These are phyloP conservation scores for Caenorhabditis japonica DNA, from an alignment of 2,888 invertebrate genomes.

Conservation along the genomic window DNA sequence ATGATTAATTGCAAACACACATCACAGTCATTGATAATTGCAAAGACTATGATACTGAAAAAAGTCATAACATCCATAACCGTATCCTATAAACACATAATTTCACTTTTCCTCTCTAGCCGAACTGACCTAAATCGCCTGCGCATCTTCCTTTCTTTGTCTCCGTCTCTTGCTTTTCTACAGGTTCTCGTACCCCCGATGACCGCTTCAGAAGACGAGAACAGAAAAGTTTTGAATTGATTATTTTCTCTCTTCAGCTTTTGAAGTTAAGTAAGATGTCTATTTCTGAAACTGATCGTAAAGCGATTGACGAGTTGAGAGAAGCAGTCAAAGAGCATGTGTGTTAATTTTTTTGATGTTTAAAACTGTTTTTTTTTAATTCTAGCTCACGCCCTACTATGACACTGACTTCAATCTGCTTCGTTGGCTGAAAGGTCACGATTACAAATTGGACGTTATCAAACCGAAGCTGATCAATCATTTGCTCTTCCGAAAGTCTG, in stretches of 20 bases:
- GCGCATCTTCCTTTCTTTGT: constrained; percentile 32
- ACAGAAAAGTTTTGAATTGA: constrained; percentile 9
- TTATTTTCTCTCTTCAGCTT: constrained; percentile 8
- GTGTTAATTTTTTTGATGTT: constrained; percentile 16
- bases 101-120: background rate
- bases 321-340: constrained; percentile 63
- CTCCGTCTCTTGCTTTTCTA: constrained; percentile 14
- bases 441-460: constrained; percentile 64
- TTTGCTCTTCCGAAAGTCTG: constrained; percentile 62
- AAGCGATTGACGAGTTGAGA: constrained; percentile 63
- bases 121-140: constrained; percentile 38
- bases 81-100: no score
- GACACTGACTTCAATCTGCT: constrained; percentile 71
- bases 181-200: background rate
- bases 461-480: constrained; percentile 67
- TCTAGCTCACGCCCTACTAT: constrained; percentile 69
- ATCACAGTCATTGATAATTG: no score
- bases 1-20: no score
- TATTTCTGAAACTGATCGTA: constrained; percentile 41
- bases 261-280: background rate
- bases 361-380: background rate
- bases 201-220: background rate
- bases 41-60: no score
- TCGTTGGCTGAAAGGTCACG: constrained; percentile 68
- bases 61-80: no score